Base-by-base conservation (phyloP, 2,797 vertebrate species). In the Neostethus bicornis region DNA sequence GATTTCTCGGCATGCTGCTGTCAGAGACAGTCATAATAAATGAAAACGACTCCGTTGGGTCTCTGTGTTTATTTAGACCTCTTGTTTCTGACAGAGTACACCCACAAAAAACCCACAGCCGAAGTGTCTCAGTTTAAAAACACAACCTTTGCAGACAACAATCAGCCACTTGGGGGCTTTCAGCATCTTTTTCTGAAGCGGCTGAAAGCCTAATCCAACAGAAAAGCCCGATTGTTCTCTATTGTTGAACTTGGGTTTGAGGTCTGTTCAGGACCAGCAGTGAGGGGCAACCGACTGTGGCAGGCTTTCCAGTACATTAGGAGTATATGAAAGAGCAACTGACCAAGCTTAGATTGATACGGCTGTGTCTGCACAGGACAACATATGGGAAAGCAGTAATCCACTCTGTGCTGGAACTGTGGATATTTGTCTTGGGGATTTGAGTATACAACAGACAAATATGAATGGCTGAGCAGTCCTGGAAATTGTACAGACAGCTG, bases 271-370 rank as follows among this genome's bases (percentile, higher is more conserved):
- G 88, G 90, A 92, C 87, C 80, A 64, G 77, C 88, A 88, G 84
- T 70, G 79, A 90, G 84, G 89, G 91, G 91, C 86, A 88, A 61
- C 44, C 59, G 84, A 86, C 79, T 80, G 91, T 89, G 91, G 90
- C 94, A 93, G 92, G 78, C 89, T 95, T 95, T 95, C 94, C 95
- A 94, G 92, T 94, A 94, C 93, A 95, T 96, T 96, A 93, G 91
- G 84, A 91, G 89, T 92, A 88, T 93, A 93, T 93, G 92, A 92
- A 93, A 92, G 90, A 89, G 79, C 83, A 68, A 80, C 77, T 88
- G 92, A 88, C 89, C 86, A 81, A 70, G 84, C 61, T 69, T 88
- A 91, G 87, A 89, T 91, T 93, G 89, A 90, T 89, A 85, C 81
- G 79, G 81, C 87, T 81, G 79, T 84, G 85, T 89, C 88, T 83